A percentile compares a stretch with the other conserved stretches of the same genome.
These are phyloP conservation scores for Ivindomyrus marchei DNA, from an alignment of 2,113 vertebrate species.

Conservation along the genomic window DNA sequence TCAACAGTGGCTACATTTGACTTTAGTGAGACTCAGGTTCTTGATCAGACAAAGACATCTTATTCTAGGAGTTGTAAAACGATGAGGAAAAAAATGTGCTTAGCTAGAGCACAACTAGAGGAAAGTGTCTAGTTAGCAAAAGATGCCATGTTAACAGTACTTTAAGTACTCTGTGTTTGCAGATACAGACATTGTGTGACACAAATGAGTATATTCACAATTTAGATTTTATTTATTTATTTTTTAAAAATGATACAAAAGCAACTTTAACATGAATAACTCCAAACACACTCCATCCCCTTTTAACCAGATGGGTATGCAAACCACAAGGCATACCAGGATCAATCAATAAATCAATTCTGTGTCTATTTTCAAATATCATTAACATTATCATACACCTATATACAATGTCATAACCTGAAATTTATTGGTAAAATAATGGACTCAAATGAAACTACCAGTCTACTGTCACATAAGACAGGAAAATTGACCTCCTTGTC, in stretches of 20 bases:
- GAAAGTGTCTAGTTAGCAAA: background rate
- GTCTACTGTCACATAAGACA: background rate
- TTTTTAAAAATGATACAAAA: background rate
- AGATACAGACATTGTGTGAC: background rate
- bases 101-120: background rate
- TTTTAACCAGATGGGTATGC: background rate
- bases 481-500: background rate
- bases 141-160: background rate
- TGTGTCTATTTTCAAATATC: background rate
- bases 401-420: background rate
- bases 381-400: background rate
- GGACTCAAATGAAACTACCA: background rate
- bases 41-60: background rate
- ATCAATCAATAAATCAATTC: conserved; percentile 4
- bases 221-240: background rate
- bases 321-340: background rate
- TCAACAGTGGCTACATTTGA: background rate
- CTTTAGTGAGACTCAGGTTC: background rate
- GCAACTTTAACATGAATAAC: background rate
- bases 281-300: background rate
- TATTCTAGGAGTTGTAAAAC: background rate
- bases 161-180: background rate
- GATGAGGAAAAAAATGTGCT: background rate
- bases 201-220: background rate
- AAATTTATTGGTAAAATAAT: background rate